These are phyloP conservation scores for Terrapene triunguis DNA, from an alignment of 2,113 vertebrate species.

Conservation along the genomic window DNA sequence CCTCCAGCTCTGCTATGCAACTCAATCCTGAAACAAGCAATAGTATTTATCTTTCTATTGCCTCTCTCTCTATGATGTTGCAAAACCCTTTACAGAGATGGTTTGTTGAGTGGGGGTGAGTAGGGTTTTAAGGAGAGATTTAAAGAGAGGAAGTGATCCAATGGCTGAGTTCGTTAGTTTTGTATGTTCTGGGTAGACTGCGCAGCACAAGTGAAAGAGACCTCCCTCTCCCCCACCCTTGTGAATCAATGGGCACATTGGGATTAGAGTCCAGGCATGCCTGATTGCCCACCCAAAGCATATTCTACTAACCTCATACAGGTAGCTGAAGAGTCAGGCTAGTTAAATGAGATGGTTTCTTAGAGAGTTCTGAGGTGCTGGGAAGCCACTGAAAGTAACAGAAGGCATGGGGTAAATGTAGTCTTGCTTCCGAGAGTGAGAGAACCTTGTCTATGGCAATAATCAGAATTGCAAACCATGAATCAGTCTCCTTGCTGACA, in stretches of 20 bases:
- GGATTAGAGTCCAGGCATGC: neutral
- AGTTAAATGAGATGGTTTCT: neutral
- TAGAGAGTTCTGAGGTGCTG: neutral
- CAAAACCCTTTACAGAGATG: neutral
- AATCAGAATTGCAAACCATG: neutral
- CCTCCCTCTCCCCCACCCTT: neutral
- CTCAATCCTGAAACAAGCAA: neutral
- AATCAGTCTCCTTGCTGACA: neutral
- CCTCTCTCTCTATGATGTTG: neutral
- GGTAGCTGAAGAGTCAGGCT: neutral
- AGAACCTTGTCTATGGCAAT: neutral
- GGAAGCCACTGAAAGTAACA: neutral
- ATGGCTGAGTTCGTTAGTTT: neutral
- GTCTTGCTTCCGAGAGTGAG: neutral
- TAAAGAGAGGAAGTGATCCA: neutral
- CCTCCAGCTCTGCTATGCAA: neutral
- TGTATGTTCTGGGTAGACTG: fast-evolving
- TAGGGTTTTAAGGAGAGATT: neutral
- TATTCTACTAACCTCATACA: neutral
- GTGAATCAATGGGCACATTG: neutral
- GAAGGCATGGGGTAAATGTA: neutral
- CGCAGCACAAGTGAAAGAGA: neutral
- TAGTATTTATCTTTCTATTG: neutral
- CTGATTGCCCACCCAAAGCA: neutral
- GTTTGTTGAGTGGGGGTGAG: neutral